Conservation (phyloP, 2,797 vertebrate genomes). For the Microctenopoma stevenorrisi region DNA sequence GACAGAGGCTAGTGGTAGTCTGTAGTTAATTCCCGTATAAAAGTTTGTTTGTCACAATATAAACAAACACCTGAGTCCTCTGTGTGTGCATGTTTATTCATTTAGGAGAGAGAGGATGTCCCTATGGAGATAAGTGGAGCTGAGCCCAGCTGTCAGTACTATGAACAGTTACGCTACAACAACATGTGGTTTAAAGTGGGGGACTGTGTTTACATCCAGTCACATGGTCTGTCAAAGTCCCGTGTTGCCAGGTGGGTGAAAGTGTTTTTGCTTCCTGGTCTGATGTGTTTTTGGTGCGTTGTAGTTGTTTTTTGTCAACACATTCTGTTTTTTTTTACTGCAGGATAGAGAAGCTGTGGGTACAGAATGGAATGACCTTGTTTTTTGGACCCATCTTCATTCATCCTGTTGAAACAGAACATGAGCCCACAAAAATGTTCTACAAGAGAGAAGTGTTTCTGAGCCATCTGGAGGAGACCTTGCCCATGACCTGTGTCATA, state of each 20-base stretch:
- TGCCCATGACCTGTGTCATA: slow-evolving; percentile 92
- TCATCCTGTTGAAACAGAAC: slow-evolving; percentile 96
- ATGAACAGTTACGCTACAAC: slow-evolving; percentile 93
- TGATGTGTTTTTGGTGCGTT: neutral
- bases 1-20: slow-evolving; percentile 2
- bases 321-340: neutral
- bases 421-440: slow-evolving; percentile 99
- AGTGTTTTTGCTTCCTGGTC: neutral
- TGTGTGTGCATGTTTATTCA: slow-evolving; percentile 13
- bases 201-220: slow-evolving; percentile 95
- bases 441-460: slow-evolving; percentile 98
- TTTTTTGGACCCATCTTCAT: slow-evolving; percentile 99
- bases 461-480: slow-evolving; percentile 94
- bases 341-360: slow-evolving; percentile 98
- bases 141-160: slow-evolving; percentile 92
- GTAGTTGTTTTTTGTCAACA: neutral
- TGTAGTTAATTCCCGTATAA: slow-evolving; percentile 15
- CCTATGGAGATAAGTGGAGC: slow-evolving; percentile 92
- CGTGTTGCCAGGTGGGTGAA: slow-evolving; percentile 91
- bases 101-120: slow-evolving; percentile 94
- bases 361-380: slow-evolving; percentile 90
- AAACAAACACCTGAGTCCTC: slow-evolving; percentile 27
- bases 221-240: slow-evolving; percentile 91
- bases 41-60: slow-evolving; percentile 32
- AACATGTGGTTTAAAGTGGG: slow-evolving; percentile 95